Conservation (phyloP, 2,113 vertebrate species). For the Cheirogaleus medius region DNA sequence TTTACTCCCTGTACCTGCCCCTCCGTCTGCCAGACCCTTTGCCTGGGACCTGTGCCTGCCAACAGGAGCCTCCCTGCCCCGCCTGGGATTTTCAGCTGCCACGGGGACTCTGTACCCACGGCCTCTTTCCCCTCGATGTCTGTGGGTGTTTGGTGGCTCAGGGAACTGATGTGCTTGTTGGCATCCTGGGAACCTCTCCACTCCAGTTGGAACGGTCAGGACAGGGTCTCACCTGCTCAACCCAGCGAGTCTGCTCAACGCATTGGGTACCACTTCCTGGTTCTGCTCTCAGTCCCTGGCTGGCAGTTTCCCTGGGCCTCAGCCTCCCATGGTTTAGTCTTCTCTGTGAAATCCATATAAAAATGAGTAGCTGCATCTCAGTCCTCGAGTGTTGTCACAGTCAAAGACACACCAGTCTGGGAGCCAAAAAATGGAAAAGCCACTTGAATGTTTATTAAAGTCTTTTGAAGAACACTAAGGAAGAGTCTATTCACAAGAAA, state of each 20-base stretch:
- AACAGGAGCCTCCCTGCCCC: not conserved
- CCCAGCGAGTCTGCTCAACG: not conserved
- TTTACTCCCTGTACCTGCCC: not conserved
- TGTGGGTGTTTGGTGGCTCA: not conserved
- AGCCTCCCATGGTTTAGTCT: not conserved
- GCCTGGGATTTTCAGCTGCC: not conserved
- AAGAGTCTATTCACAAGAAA: not conserved
- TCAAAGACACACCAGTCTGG: not conserved
- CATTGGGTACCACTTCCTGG: not conserved
- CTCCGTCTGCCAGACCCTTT: not conserved
- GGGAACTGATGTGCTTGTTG: not conserved
- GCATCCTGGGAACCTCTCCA: not conserved
- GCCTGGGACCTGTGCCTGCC: not conserved
- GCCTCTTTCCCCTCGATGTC: not conserved
- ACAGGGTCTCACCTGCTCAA: not conserved
- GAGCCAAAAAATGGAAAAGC: not conserved
- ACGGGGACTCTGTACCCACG: not conserved
- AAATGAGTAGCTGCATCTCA: not conserved
- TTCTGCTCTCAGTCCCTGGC: not conserved
- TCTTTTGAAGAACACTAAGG: not conserved
- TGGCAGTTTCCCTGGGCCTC: not conserved
- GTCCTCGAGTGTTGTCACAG: not conserved
- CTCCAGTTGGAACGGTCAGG: not conserved
- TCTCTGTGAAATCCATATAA: not conserved
- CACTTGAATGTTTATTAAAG: not conserved